phyloP scores from a whole-genome alignment of 2,888 invertebrate species.

The Pyralis farinalis region DNA sequence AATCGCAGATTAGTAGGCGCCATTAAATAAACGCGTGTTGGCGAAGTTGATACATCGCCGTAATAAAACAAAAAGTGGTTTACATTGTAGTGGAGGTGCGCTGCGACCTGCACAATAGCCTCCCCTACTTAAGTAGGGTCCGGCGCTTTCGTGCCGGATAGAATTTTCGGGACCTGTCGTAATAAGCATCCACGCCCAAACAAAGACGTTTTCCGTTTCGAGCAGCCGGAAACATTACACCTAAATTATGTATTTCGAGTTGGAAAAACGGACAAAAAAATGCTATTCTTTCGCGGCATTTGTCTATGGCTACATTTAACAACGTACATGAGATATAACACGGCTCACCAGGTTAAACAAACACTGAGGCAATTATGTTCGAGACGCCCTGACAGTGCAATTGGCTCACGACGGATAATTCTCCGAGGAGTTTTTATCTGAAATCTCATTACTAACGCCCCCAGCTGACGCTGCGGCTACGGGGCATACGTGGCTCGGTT shows the following conservation, averaged over 20 bases:
- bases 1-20: conserved; percentile 39
- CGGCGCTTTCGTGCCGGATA: conserved; percentile 56
- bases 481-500: conserved; percentile 15
- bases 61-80: conserved; percentile 66
- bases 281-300: conserved; percentile 10
- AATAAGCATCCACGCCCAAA: conserved; percentile 68
- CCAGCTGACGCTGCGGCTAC: conserved; percentile 24
- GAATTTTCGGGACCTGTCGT: conserved; percentile 63
- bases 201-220: conserved; percentile 65
- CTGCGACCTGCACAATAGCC: conserved; percentile 54
- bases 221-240: conserved; percentile 57
- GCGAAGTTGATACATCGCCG: conserved; percentile 61
- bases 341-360: not conserved
- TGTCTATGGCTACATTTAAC: not conserved
- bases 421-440: conserved; percentile 28
- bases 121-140: conserved; percentile 64
- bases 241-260: conserved; percentile 56
- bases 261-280: conserved; percentile 27
- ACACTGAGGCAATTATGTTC: conserved; percentile 7
- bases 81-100: conserved; percentile 50
- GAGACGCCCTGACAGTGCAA: conserved; percentile 9
- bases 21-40: conserved; percentile 61
- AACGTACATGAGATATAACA: not conserved
- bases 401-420: conserved; percentile 17
- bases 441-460: conserved; percentile 27